Conservation (phyloP, 1,140 invertebrate genomes). For the Triops cancriformis region DNA sequence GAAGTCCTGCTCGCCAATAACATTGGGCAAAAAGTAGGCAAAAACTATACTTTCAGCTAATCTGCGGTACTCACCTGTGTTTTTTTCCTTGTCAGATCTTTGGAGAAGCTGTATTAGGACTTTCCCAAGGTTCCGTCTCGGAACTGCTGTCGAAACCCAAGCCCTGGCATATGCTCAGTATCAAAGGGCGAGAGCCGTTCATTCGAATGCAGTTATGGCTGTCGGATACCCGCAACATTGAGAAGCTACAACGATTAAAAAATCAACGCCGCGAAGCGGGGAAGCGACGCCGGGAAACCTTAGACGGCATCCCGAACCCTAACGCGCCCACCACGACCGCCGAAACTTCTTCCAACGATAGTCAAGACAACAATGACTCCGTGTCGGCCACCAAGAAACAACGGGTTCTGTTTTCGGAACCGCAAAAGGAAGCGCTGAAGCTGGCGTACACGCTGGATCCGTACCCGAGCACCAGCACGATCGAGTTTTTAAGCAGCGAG, state of each 20-base stretch:
- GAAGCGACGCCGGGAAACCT: conserved; percentile 64
- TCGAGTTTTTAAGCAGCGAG: conserved; percentile 87
- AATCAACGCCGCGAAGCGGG: conserved; percentile 60
- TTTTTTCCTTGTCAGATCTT: conserved; percentile 58
- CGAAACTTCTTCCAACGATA: conserved; percentile 24
- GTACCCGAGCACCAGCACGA: conserved; percentile 89
- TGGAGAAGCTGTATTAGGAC: conserved; percentile 87
- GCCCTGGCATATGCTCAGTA: conserved; percentile 98
- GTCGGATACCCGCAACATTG: conserved; percentile 86
- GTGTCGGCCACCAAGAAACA: conserved; percentile 64
- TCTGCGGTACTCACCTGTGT: not conserved
- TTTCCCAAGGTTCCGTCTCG: conserved; percentile 94
- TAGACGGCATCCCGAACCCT: conserved; percentile 31
- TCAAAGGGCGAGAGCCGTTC: conserved; percentile 95
- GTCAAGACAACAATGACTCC: conserved; percentile 25
- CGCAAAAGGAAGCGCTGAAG: conserved; percentile 92
- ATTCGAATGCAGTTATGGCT: conserved; percentile 97
- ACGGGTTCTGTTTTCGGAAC: conserved; percentile 90
- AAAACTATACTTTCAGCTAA: not conserved
- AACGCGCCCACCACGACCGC: conserved; percentile 30
- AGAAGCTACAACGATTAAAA: conserved; percentile 48
- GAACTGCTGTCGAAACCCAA: conserved; percentile 96
- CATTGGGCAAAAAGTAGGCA: conserved; percentile 82
- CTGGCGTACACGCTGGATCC: conserved; percentile 90
- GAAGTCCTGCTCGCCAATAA: conserved; percentile 93